These are phyloP conservation scores for Aricia agestis DNA, from an alignment of 1,140 invertebrate species.

Conservation along the genomic window DNA sequence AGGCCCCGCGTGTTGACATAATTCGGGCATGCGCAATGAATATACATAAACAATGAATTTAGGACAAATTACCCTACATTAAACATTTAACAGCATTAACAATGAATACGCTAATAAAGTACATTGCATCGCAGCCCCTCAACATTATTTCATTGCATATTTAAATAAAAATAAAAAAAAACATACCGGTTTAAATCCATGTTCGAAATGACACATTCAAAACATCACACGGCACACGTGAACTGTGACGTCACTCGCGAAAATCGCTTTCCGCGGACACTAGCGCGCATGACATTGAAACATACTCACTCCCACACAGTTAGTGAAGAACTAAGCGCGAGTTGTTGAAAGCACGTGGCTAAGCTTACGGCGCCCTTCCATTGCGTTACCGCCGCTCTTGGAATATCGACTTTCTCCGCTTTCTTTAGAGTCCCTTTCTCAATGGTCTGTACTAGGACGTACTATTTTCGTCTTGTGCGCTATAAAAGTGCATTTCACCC, in stretches of 20 bases:
- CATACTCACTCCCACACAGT: constrained; percentile 72
- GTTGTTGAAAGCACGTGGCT: constrained; percentile 69
- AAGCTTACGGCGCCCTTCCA: constrained; percentile 71
- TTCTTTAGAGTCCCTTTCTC: constrained; percentile 44
- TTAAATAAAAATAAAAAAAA: neutral
- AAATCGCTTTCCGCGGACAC: constrained; percentile 52
- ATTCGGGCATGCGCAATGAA: constrained; percentile 58
- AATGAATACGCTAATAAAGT: neutral
- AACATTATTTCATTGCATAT: neutral
- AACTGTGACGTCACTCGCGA: constrained; percentile 36
- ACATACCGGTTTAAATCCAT: constrained; percentile 21
- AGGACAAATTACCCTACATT: constrained; percentile 36
- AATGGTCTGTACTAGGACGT: neutral
- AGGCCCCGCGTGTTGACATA: constrained; percentile 61
- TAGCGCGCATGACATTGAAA: constrained; percentile 61
- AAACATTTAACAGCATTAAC: neutral
- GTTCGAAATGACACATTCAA: constrained; percentile 13
- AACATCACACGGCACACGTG: constrained; percentile 46
- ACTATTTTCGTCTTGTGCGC: constrained; percentile 61
- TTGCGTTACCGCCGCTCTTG: constrained; percentile 42
- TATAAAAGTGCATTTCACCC: constrained; percentile 58
- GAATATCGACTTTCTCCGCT: constrained; percentile 61
- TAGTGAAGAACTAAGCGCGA: constrained; percentile 74
- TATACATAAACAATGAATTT: constrained; percentile 63
- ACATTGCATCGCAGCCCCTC: neutral